phyloP scores from a whole-genome alignment of 1,140 invertebrate species.

The Zaprionus nigranus region DNA sequence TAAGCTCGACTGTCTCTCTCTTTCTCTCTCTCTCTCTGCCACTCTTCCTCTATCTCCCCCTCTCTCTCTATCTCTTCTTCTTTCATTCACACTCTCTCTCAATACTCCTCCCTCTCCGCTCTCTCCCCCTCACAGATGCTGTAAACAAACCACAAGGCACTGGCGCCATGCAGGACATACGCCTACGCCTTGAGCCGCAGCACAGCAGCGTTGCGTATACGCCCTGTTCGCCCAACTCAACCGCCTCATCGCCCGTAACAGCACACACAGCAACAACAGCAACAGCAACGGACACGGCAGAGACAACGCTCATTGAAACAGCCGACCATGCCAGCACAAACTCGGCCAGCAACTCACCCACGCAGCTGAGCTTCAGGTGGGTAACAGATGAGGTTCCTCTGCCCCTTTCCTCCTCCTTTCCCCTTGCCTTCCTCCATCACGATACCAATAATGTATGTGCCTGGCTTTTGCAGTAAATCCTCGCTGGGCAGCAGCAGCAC shows the following conservation, averaged over 20 bases:
- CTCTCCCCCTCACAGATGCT: constrained; percentile 54
- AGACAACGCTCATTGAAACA: constrained; percentile 70
- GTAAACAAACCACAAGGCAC: constrained; percentile 26
- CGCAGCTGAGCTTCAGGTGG: constrained; percentile 59
- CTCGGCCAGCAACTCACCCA: constrained; percentile 5
- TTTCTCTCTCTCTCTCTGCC: neutral
- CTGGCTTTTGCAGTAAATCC: constrained; percentile 3
- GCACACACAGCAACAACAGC: constrained; percentile 11
- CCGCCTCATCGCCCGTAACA: constrained; percentile 18
- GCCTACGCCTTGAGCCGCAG: constrained; percentile 74
- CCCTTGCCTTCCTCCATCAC: neutral
- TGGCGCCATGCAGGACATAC: constrained; percentile 80
- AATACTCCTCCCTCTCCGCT: neutral
- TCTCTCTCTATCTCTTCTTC: neutral
- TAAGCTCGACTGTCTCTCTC: neutral
- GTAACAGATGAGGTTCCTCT: neutral
- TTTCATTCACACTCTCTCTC: neutral
- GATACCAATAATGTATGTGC: constrained; percentile 10
- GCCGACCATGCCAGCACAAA: constrained; percentile 3
- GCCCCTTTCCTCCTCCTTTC: neutral
- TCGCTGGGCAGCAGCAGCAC: constrained; percentile 14
- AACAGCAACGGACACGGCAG: constrained; percentile 42
- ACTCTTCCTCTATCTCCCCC: neutral
- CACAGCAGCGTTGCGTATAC: constrained; percentile 68
- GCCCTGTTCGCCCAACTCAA: constrained; percentile 27